These are phyloP conservation scores for Euclidia mi DNA, from an alignment of 2,888 invertebrate genomes.

Conservation along the genomic window DNA sequence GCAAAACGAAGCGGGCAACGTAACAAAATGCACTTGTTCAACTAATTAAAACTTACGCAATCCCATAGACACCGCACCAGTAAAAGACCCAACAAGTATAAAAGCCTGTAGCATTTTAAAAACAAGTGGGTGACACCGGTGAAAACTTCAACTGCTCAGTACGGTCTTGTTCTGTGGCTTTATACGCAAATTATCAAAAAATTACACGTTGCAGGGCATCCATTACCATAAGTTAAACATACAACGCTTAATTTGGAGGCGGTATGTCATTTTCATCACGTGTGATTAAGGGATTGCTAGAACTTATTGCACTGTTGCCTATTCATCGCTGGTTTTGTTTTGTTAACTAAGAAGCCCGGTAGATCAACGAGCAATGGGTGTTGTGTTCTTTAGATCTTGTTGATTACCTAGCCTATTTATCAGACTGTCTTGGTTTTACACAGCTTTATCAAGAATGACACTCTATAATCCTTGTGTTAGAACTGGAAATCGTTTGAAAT, in stretches of 20 bases:
- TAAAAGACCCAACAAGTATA: constrained; percentile 50
- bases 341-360: not conserved
- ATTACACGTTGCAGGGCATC: constrained; percentile 66
- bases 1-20: not conserved
- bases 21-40: constrained; percentile 24
- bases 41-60: constrained; percentile 71
- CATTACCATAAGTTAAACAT: constrained; percentile 66
- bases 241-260: constrained; percentile 53
- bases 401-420: constrained; percentile 1
- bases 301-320: constrained; percentile 16
- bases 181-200: constrained; percentile 70
- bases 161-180: constrained; percentile 53
- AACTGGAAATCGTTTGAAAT: constrained; percentile 9
- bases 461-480: not conserved
- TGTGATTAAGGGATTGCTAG: constrained; percentile 7
- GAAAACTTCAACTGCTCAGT: constrained; percentile 55
- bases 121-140: constrained; percentile 53
- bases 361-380: constrained; percentile 22
- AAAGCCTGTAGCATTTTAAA: constrained; percentile 54
- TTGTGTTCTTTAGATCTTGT: not conserved
- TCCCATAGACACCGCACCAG: constrained; percentile 57
- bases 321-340: constrained; percentile 20
- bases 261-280: constrained; percentile 41
- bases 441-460: constrained; percentile 1
- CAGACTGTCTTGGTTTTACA: constrained; percentile 1